These are phyloP conservation scores for Sebastolobus altivelis DNA, from an alignment of 2,797 vertebrate genomes.

Conservation along the genomic window DNA sequence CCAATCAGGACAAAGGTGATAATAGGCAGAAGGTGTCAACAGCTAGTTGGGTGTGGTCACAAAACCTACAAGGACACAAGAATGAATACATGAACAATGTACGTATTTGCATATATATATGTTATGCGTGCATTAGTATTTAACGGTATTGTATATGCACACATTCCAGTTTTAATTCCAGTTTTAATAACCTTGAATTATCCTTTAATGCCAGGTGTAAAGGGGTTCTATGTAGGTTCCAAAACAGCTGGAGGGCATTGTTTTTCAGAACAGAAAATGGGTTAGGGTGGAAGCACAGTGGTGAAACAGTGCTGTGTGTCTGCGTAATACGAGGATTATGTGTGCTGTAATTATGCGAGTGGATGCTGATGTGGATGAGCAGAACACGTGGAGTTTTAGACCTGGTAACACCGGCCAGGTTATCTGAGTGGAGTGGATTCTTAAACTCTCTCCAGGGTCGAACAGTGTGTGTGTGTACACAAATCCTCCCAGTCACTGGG, in stretches of 20 bases:
- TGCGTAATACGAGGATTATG: slow-evolving; percentile 15
- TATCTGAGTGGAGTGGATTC: slow-evolving; percentile 31
- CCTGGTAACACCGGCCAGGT: slow-evolving; percentile 11
- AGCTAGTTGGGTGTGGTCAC: no score
- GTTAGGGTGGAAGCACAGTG: not conserved
- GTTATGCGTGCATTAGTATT: no score
- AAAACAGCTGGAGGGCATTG: not conserved
- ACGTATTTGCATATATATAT: no score
- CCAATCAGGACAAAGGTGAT: no score
- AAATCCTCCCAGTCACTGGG: not conserved
- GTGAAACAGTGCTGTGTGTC: not conserved
- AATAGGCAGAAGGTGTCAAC: no score
- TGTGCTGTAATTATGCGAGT: slow-evolving; percentile 15
- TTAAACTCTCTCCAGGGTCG: slow-evolving; percentile 22
- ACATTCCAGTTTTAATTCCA: no score
- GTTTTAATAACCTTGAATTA: no score
- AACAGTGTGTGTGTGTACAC: not conserved
- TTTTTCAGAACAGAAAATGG: not conserved
- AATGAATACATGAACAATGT: no score
- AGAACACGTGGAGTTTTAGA: not conserved
- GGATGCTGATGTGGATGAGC: slow-evolving; percentile 21
- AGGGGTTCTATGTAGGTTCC: not conserved
- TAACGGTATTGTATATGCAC: no score
- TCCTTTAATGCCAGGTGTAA: not conserved
- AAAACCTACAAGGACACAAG: no score